Evolutionary conservation across 1,140 invertebrate genomes (phyloP).

Genomic region (Lithobius niger): DNA sequence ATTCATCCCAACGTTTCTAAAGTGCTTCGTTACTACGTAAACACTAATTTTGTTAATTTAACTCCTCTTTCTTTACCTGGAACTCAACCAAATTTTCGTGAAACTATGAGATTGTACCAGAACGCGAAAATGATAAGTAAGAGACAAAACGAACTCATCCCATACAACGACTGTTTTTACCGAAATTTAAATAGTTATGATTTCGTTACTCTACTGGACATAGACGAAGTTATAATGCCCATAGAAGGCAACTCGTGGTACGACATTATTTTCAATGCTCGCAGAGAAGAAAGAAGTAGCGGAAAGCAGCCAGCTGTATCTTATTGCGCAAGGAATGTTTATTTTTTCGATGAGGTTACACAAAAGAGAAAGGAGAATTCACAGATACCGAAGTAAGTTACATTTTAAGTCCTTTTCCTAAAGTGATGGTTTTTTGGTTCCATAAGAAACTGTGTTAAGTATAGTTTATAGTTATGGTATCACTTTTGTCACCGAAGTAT

Average conservation of each 20-base stretch:
- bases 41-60: no score
- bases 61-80: conserved; percentile 79
- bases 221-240: conserved; percentile 35
- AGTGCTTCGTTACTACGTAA: conserved; percentile 66
- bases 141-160: conserved; percentile 85
- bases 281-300: conserved; percentile 28
- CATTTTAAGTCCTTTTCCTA: no score
- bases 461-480: no score
- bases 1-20: conserved; percentile 84
- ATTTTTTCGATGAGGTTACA: conserved; percentile 29
- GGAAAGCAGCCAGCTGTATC: conserved; percentile 21
- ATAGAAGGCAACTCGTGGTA: conserved; percentile 30
- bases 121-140: conserved; percentile 70
- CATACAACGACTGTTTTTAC: conserved; percentile 94
- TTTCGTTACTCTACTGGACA: conserved; percentile 32
- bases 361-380: conserved; percentile 46
- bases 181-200: conserved; percentile 24
- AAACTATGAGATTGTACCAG: conserved; percentile 74
- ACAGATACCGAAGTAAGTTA: no score
- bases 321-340: conserved; percentile 32
- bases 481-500: no score
- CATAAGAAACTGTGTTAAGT: no score
- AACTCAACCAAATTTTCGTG: conserved; percentile 76
- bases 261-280: conserved; percentile 37
- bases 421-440: no score